These are phyloP conservation scores for Ctena decussata DNA, from an alignment of 2,888 invertebrate species.

Conservation along the genomic window DNA sequence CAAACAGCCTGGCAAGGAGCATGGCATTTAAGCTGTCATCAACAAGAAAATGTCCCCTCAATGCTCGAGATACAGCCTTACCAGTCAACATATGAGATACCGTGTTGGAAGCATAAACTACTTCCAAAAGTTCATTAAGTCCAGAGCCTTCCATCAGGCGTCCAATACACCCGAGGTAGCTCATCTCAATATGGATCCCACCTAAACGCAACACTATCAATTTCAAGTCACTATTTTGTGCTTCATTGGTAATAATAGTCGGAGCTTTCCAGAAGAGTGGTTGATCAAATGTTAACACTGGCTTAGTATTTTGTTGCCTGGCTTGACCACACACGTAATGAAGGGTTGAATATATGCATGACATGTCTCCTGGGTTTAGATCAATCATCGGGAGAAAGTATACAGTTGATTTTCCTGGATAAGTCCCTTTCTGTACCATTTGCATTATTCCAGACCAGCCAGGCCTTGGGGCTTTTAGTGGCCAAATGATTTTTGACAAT, in stretches of 20 bases:
- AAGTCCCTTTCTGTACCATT: conserved; percentile 25
- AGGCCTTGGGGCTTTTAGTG: conserved; percentile 26
- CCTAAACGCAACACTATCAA: conserved; percentile 45
- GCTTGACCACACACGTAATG: conserved; percentile 40
- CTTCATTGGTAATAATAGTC: neutral
- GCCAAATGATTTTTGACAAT: conserved; percentile 26
- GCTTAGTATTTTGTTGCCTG: neutral
- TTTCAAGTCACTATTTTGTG: conserved; percentile 17
- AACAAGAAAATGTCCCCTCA: conserved; percentile 63
- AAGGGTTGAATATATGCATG: conserved; percentile 54
- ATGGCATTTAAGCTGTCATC: conserved; percentile 40
- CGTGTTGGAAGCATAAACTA: conserved; percentile 64
- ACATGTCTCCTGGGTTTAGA: conserved; percentile 44
- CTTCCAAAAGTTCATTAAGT: conserved; percentile 62
- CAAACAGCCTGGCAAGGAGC: conserved; percentile 1
- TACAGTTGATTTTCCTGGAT: conserved; percentile 61
- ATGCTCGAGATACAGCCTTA: conserved; percentile 60
- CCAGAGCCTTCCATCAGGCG: conserved; percentile 65
- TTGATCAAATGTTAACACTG: conserved; percentile 27
- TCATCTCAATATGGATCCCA: conserved; percentile 61
- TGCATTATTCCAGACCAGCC: conserved; percentile 69
- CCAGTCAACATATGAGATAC: conserved; percentile 66
- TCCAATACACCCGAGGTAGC: conserved; percentile 70
- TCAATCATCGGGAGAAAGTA: conserved; percentile 61
- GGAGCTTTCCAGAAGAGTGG: conserved; percentile 32